These are phyloP conservation scores for Oedothorax gibbosus DNA, from an alignment of 1,140 invertebrate species.

Conservation along the genomic window DNA sequence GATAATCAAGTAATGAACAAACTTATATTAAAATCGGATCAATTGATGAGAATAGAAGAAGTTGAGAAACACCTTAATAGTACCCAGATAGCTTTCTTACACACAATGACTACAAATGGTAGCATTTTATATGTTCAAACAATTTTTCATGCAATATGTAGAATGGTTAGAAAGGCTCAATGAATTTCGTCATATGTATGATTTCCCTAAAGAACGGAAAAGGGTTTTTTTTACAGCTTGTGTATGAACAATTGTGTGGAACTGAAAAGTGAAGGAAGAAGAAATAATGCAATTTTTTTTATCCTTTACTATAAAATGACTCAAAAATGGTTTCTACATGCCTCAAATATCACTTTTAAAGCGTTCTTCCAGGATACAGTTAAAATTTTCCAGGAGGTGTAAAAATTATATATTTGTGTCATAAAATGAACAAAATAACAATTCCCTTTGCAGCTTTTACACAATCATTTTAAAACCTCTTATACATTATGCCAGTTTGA, in stretches of 20 bases:
- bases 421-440: too few species aligned
- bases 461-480: too few species aligned
- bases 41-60: conserved; percentile 8
- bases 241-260: not conserved
- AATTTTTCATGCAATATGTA: conserved; percentile 5
- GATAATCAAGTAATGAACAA: not conserved
- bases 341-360: not conserved
- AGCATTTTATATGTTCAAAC: too few species aligned
- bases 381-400: not conserved
- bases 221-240: not conserved
- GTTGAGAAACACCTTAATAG: not conserved
- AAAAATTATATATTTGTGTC: too few species aligned
- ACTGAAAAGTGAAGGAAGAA: not conserved
- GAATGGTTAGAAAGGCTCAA: conserved; percentile 2
- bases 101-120: too few species aligned
- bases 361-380: not conserved
- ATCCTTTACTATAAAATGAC: not conserved
- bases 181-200: not conserved
- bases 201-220: not conserved
- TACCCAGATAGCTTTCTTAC: not conserved
- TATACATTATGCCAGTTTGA: too few species aligned
- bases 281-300: not conserved
- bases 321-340: not conserved
- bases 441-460: too few species aligned
- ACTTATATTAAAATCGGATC: not conserved